Base-by-base conservation (phyloP, 2,888 invertebrate genomes). In the Psylliodes chrysocephalus region DNA sequence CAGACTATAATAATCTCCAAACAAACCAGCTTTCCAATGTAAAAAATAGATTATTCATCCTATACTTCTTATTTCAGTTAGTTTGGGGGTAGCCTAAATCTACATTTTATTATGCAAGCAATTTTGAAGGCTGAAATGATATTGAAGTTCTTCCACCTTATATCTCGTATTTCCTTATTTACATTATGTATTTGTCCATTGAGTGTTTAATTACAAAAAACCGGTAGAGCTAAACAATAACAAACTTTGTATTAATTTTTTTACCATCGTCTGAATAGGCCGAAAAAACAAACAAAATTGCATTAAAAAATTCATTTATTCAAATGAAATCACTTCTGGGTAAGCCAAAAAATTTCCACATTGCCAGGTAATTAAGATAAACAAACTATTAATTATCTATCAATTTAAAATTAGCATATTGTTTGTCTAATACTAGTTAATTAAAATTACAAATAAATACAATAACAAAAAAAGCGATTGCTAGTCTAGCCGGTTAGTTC, bases 351-450 rank as follows among this genome's bases (percentile, higher is more conserved):
- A 40, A 40, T 7, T 40, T 40, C 40, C 40, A 40, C 17, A 40
- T 15, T 12, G 17, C 1, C 40, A 14, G 40, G 14, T 40, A 7
- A 40, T 40, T 4, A 19, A 17, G 17, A 44, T 44, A 44, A 44
- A 44, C 44, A 17, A 14, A 14, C 18, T 18, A 19, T 17, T 44
- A 44, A 17, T 44, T 44, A 44, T 18, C 44, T 44, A 14, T 44
- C 44, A 44, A 44, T 44, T 44, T n/a, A 14, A 15, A 40, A 44
- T 44, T 44, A 44, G 1, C 44, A 44, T 44, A 44, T 10, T 44
- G 44, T 44, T 44, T 44, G 17, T 19, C 7, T n/a, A 1, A 7
- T 6, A 40, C 40, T 1, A 15, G 7, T 7, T 40, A 15, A 40
- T 17, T 2, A n/a, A 12, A 7, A 40, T n/a, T n/a, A n/a, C 40